Conservation (phyloP, 2,888 invertebrate species). For the Ichneumoninae sp. region DNA sequence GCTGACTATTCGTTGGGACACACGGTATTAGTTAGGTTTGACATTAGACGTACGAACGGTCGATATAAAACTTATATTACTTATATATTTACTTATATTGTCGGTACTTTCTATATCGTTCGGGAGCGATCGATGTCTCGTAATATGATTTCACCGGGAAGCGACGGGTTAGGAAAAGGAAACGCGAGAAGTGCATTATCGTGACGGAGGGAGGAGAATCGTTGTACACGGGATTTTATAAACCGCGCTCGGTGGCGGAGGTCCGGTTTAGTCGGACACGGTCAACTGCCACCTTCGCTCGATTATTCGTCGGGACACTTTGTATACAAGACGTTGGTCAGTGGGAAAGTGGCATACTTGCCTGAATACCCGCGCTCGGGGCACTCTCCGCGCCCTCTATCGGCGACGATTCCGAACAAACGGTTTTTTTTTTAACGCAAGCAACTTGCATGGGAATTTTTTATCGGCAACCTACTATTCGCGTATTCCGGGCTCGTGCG, state of each 20-base stretch:
- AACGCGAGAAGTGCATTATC: slow-evolving; percentile 8
- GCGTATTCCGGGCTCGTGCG: slow-evolving; percentile 43
- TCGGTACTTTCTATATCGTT: slow-evolving; percentile 79
- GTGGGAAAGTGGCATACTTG: slow-evolving; percentile 79
- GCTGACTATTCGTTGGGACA: too few species aligned
- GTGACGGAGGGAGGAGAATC: slow-evolving; percentile 28
- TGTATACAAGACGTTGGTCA: slow-evolving; percentile 49
- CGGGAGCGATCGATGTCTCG: slow-evolving; percentile 65
- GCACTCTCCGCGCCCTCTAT: slow-evolving; percentile 38
- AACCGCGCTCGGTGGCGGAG: not conserved
- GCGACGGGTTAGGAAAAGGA: slow-evolving; percentile 15
- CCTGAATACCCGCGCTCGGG: slow-evolving; percentile 71
- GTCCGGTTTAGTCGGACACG: slow-evolving; percentile 55
- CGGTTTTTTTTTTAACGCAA: slow-evolving; percentile 30
- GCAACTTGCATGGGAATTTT: not conserved
- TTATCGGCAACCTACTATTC: slow-evolving; percentile 17
- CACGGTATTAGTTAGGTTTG: too few species aligned
- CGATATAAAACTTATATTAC: not conserved
- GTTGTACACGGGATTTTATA: slow-evolving; percentile 20
- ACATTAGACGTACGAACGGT: too few species aligned
- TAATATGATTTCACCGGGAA: slow-evolving; percentile 52
- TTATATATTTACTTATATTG: slow-evolving; percentile 24
- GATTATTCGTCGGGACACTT: slow-evolving; percentile 44
- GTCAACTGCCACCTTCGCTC: slow-evolving; percentile 35
- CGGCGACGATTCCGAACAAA: slow-evolving; percentile 38